phyloP scores from a whole-genome alignment of 2,888 invertebrate species.

The Rotaria magnacalcarata region DNA sequence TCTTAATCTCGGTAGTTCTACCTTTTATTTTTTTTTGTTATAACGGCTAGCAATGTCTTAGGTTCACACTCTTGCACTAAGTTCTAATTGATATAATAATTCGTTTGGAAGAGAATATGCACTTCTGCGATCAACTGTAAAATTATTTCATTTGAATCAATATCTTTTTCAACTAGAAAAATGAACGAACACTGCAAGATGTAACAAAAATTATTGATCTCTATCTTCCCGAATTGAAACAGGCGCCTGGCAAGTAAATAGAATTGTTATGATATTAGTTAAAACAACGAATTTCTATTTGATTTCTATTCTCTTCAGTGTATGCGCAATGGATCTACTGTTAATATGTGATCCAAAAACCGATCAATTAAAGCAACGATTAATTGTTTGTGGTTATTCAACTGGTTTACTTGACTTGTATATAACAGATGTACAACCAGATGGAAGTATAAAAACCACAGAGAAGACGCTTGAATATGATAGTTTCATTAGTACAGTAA shows the following conservation, averaged over 20 bases:
- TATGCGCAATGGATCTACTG: conserved; percentile 16
- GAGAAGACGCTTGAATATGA: conserved; percentile 14
- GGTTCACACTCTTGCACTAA: too few relatives aligned
- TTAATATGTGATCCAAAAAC: background rate
- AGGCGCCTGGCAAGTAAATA: background rate
- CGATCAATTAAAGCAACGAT: conserved; percentile 12
- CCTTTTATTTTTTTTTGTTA: too few relatives aligned
- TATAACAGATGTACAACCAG: background rate
- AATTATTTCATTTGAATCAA: too few relatives aligned
- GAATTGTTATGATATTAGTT: background rate
- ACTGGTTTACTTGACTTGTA: conserved; percentile 2
- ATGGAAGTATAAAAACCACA: background rate
- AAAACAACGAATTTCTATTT: background rate
- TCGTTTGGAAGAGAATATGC: too few relatives aligned
- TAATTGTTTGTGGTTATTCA: conserved; percentile 19
- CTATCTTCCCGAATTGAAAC: background rate
- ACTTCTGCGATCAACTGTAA: too few relatives aligned
- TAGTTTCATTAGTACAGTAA: conserved; percentile 17
- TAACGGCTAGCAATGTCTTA: too few relatives aligned
- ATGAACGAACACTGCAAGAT: background rate
- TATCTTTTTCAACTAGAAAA: background rate
- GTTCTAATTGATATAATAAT: too few relatives aligned
- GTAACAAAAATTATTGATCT: background rate
- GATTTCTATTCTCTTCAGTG: background rate
- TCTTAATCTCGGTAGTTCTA: too few relatives aligned